Evolutionary conservation across 2,113 vertebrate genomes (phyloP).

Genomic region (Caretta caretta): DNA sequence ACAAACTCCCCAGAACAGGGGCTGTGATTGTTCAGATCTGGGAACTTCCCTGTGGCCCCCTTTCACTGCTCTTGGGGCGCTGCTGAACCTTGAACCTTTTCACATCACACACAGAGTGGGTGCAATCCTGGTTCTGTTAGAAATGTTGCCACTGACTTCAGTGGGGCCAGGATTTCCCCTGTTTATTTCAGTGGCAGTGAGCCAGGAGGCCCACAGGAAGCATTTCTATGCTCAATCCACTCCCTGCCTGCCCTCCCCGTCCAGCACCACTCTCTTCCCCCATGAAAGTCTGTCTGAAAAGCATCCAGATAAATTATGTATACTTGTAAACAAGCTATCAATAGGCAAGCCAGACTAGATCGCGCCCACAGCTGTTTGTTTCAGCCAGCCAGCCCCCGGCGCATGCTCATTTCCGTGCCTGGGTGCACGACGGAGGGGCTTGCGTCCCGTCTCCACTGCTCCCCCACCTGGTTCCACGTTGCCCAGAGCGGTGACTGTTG

Average conservation of each 20-base stretch:
- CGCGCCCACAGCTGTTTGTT: neutral
- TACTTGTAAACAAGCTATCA: neutral
- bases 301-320: neutral
- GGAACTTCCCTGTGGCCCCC: no score
- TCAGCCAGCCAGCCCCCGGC: neutral
- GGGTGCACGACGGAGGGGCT: neutral
- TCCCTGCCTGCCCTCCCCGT: neutral
- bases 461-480: neutral
- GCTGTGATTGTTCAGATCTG: no score
- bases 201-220: accelerated
- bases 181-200: neutral
- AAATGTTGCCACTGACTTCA: neutral
- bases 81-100: no score
- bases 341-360: neutral
- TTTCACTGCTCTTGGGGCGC: no score
- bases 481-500: accelerated
- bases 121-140: no score
- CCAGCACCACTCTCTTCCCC: neutral
- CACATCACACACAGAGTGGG: no score
- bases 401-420: neutral
- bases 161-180: neutral
- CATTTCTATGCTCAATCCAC: neutral
- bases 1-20: neutral
- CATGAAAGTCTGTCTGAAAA: neutral
- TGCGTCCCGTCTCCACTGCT: neutral